Base-by-base conservation (phyloP, 2,888 invertebrate genomes). In the Psococerastis gibbosa region DNA sequence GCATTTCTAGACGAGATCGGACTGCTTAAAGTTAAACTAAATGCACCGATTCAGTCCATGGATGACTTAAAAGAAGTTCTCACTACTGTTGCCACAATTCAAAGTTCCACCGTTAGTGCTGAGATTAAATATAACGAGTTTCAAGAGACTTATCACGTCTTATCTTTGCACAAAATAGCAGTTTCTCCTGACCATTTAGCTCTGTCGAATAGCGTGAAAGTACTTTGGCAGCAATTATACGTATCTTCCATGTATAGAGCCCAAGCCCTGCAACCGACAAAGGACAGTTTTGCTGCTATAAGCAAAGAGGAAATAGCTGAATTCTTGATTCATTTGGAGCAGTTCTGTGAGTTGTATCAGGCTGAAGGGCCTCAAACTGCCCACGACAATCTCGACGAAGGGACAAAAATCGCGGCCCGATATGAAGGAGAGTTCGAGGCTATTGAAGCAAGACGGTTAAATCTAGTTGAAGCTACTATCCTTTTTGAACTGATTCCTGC, bases 401-500 rank as follows among this genome's bases (percentile, higher is more conserved):
- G 89, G 46, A 48, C 73, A 1, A 53, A 67, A 13, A 63, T 81
- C 22, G 77, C 84, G 75, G 76, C 79, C 56, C 73, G 72, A 54
- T 47, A 48, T 48, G 32, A 57, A 9, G 69, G 70, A 52, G 66
- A 74, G 51, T 76, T 89, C 49, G 69, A 70, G 2, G 67, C 71
- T 32, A 55, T 82, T 8, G 84, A 87, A 55, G 58, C 59, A 0
- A 72, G 73, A 11, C 70, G 82, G 50, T 63, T 67, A 43, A 70
- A 69, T 47, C 58, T 74, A 51, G 69, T 72, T 3, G 75, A 73
- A 45, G 84, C 87, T 0, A 89, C 91, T 61, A 75, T 79, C 54
- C 66, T 92, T 2, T 92, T 92, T 59, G 87, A 88, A 53, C 77
- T 91, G 53, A 76, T 84, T 1, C 69, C 87, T 41, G 78, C 84